Conservation (phyloP, 2,888 invertebrate genomes). For the Sericinus montela region DNA sequence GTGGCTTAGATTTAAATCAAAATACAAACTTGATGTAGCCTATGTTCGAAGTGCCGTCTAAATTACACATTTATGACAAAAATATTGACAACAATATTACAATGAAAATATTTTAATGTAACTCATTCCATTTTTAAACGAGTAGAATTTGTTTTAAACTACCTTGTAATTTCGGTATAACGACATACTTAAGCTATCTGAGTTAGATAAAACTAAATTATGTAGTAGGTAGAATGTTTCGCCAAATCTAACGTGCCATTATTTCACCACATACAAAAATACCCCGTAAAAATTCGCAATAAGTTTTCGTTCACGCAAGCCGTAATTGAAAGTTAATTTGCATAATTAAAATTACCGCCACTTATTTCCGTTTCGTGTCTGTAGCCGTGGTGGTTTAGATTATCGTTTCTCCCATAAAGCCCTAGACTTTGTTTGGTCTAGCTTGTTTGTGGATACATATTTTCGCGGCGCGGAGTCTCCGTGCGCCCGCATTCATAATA, state of each 20-base stretch:
- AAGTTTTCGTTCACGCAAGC: conserved; percentile 1
- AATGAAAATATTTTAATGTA: too few relatives aligned
- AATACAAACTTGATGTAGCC: not conserved
- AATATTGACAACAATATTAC: too few relatives aligned
- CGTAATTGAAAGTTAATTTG: conserved; percentile 13
- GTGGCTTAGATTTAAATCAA: conserved; percentile 10
- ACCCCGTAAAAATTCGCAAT: not conserved
- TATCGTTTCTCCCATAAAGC: conserved; percentile 48
- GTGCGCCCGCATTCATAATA: conserved; percentile 73
- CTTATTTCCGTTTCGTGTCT: conserved; percentile 12
- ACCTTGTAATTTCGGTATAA: too few relatives aligned
- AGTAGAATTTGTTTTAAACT: too few relatives aligned
- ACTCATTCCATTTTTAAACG: too few relatives aligned
- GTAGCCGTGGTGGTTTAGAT: conserved; percentile 13
- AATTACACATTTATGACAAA: too few relatives aligned
- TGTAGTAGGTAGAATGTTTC: not conserved
- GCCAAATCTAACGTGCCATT: not conserved
- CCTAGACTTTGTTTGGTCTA: conserved; percentile 55
- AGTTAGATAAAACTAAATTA: too few relatives aligned
- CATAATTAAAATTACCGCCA: conserved; percentile 15
- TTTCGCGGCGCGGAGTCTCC: conserved; percentile 56
- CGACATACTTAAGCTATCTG: too few relatives aligned
- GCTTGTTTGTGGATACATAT: conserved; percentile 66
- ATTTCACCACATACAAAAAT: not conserved
- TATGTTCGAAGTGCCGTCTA: too few relatives aligned